phyloP scores from a whole-genome alignment of 2,888 invertebrate genomes.

The Machimus atricapillus region DNA sequence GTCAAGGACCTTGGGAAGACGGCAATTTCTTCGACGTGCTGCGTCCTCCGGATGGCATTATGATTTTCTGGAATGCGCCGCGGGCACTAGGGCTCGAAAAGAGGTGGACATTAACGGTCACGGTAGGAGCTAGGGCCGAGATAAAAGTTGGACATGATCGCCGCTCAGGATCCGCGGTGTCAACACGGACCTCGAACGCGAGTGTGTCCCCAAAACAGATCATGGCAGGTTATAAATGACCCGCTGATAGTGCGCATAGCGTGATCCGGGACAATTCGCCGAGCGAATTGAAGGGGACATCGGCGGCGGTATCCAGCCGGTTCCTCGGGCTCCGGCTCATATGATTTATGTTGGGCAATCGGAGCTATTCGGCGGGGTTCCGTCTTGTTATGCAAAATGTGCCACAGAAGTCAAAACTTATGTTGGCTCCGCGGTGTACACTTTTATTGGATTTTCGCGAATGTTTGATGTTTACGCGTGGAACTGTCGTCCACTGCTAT shows the following conservation, averaged over 20 bases:
- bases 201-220: constrained; percentile 34
- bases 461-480: constrained; percentile 27
- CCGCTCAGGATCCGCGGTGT: constrained; percentile 39
- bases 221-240: constrained; percentile 36
- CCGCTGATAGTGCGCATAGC: constrained; percentile 38
- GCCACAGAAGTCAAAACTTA: constrained; percentile 36
- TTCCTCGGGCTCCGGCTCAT: not conserved
- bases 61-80: constrained; percentile 45
- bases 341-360: constrained; percentile 43
- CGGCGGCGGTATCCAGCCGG: constrained; percentile 30
- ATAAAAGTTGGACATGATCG: constrained; percentile 44
- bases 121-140: constrained; percentile 44
- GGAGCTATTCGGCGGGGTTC: constrained; percentile 40
- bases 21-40: constrained; percentile 16
- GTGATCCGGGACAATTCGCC: constrained; percentile 44
- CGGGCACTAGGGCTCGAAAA: constrained; percentile 36
- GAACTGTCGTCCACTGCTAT: not conserved
- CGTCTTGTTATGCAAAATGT: constrained; percentile 7
- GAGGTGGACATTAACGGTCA: constrained; percentile 43
- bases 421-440: not conserved
- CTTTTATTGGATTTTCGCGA: constrained; percentile 14
- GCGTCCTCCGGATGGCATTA: constrained; percentile 41
- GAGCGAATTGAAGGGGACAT: constrained; percentile 41
- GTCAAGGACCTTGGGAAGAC: constrained; percentile 40
- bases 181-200: constrained; percentile 34